These are phyloP conservation scores for Ptychodera flava DNA, from an alignment of 35 echinoderm and acorn worm species.

Conservation along the genomic window DNA sequence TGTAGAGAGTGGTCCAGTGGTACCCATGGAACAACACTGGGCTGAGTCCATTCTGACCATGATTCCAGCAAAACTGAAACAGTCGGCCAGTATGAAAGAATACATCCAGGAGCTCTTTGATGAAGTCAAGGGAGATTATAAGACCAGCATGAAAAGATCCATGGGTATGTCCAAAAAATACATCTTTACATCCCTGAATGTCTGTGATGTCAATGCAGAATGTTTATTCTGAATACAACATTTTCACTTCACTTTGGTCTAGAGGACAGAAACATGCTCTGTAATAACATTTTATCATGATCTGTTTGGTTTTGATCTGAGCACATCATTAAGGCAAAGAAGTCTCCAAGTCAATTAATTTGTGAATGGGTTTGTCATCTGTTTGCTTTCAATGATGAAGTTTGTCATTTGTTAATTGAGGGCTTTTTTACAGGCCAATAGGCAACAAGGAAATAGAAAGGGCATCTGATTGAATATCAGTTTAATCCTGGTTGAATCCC, in stretches of 20 bases:
- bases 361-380: no score
- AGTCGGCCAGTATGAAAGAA: slow-evolving; percentile 45
- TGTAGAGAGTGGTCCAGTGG: slow-evolving; percentile 82
- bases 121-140: slow-evolving; percentile 72
- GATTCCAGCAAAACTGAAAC: slow-evolving; percentile 56
- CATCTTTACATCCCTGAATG: background rate
- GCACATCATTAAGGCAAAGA: no score
- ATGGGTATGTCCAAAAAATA: slow-evolving; percentile 63
- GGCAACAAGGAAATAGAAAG: no score
- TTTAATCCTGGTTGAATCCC: no score
- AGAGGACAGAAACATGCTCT: background rate
- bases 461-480: no score
- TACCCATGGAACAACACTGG: slow-evolving; percentile 62
- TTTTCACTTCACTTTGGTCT: slow-evolving; percentile 7
- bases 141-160: slow-evolving; percentile 85
- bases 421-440: no score
- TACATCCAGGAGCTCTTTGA: slow-evolving; percentile 72
- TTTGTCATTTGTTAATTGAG: no score
- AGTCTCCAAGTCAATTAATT: no score
- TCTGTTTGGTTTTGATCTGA: no score
- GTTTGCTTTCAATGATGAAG: no score
- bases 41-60: slow-evolving; percentile 64
- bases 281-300: background rate
- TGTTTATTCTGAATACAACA: slow-evolving; percentile 7
- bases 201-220: background rate